Base-by-base conservation (phyloP, 1,140 invertebrate species). In the Microplitis demolitor region DNA sequence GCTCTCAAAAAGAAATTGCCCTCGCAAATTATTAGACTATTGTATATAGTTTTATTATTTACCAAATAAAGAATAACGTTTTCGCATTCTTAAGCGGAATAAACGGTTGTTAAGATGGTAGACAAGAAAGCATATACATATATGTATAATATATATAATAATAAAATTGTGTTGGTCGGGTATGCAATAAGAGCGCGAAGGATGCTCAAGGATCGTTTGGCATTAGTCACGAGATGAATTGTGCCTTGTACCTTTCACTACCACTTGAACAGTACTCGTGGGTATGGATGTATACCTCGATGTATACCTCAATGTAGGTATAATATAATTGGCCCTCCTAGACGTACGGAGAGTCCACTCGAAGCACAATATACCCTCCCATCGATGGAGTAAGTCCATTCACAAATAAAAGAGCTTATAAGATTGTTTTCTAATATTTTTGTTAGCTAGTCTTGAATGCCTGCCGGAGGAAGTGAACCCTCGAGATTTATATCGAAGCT, bases 371-470 rank as follows among this genome's bases (percentile, higher is more conserved):
- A 74, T 73, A 73, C 66, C 73, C 73, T 73, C 53, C 66, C 77
- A 78, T 79, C 78, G 77, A 78, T 79, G 76, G 74, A 72, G 58
- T 72, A 72, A 68, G 69, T 61, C 75, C 74, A 80, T 82, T 79
- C 79, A 80, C 64, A 69, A 62, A 73, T 45, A 45, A 45, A 45
- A 45, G 39, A 45, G 39, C 39, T 45, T 45, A 75, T 67, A 79
- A 80, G 78, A 82, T 79, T 80, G 79, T 82, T 82, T 82, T 82
- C 77, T 79, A 82, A 82, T 80, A 80, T 80, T 82, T 80, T 80
- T 76, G 79, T 79, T 82, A 71, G 71, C 60, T 75, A 70, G 68
- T 76, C 37, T 72, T 82, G 79, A 82, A 82, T 82, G 70, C 75
- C 74, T 75, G 71, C 75, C 75, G 76, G 73, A 81, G 81, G 81